A percentile compares a stretch with the other conserved stretches of the same genome.
These are phyloP conservation scores for Orchesella flavescens DNA, from an alignment of 2,888 invertebrate genomes.

Conservation along the genomic window DNA sequence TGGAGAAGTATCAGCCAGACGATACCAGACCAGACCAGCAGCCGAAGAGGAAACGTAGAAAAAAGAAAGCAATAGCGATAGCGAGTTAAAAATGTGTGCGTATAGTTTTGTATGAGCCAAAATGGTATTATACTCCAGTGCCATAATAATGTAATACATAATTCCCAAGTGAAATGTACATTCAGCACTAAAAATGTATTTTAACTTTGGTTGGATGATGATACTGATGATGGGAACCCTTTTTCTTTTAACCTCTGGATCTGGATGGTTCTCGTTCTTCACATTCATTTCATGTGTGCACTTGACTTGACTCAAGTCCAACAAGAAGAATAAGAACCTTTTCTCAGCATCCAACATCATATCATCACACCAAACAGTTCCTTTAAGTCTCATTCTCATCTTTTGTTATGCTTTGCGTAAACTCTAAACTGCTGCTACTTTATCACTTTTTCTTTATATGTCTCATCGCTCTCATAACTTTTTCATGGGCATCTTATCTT, in stretches of 20 bases:
- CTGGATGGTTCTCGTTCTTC: not conserved
- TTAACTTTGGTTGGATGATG: not conserved
- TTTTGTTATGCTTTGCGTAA: not conserved
- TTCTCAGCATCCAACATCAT: not conserved
- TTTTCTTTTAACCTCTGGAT: slow-evolving; percentile 3
- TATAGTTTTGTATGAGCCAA: slow-evolving; percentile 1
- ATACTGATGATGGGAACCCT: slow-evolving; percentile 22
- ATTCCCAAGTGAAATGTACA: slow-evolving; percentile 19
- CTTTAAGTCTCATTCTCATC: slow-evolving; percentile 9
- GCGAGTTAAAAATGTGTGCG: slow-evolving; percentile 7
- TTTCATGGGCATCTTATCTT: not conserved
- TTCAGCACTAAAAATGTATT: not conserved
- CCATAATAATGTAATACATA: slow-evolving; percentile 34
- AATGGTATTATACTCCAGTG: slow-evolving; percentile 1
- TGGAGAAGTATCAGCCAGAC: too few species aligned
- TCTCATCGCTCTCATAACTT: not conserved
- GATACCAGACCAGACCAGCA: too few species aligned
- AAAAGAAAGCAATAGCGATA: not conserved
- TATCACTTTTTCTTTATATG: not conserved
- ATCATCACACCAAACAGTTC: not conserved
- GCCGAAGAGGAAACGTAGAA: not conserved
- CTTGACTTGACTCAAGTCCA: slow-evolving; percentile 12
- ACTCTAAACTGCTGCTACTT: not conserved
- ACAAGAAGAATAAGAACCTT: slow-evolving; percentile 15
- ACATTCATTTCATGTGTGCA: not conserved